Evolutionary conservation across 2,888 invertebrate genomes (phyloP).

Genomic region (Cryptus armator): DNA sequence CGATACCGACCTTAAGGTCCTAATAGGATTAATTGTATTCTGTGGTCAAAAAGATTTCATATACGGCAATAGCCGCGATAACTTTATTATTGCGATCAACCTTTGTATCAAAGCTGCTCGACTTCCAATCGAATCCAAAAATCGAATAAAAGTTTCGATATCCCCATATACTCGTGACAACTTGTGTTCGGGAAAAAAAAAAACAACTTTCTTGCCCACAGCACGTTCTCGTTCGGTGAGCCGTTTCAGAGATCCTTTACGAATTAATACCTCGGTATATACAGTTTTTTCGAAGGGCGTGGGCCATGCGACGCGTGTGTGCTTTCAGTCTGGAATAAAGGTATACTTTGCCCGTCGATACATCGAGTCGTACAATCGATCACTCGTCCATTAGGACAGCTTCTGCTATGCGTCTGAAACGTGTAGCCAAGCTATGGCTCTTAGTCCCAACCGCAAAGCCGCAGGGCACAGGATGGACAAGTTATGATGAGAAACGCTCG

Average conservation of each 20-base stretch:
- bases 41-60: neutral
- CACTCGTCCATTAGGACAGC: conserved; percentile 70
- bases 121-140: neutral
- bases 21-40: neutral
- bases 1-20: neutral
- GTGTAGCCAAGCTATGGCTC: conserved; percentile 36
- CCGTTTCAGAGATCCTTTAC: conserved; percentile 46
- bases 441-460: conserved; percentile 21
- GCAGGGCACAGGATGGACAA: conserved; percentile 24
- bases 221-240: conserved; percentile 21
- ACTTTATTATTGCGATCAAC: neutral
- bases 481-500: conserved; percentile 17
- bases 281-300: conserved; percentile 23
- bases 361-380: conserved; percentile 69
- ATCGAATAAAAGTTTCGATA: conserved; percentile 7
- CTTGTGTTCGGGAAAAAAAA: neutral
- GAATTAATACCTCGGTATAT: conserved; percentile 59
- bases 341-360: conserved; percentile 62
- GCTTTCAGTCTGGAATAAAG: conserved; percentile 12
- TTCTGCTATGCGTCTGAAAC: conserved; percentile 44
- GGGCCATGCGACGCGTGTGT: conserved; percentile 16
- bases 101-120: neutral
- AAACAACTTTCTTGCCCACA: neutral
- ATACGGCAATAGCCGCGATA: neutral
- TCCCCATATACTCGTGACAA: neutral